phyloP scores from a whole-genome alignment of 2,797 vertebrate species.

The Serranus cabrilla region DNA sequence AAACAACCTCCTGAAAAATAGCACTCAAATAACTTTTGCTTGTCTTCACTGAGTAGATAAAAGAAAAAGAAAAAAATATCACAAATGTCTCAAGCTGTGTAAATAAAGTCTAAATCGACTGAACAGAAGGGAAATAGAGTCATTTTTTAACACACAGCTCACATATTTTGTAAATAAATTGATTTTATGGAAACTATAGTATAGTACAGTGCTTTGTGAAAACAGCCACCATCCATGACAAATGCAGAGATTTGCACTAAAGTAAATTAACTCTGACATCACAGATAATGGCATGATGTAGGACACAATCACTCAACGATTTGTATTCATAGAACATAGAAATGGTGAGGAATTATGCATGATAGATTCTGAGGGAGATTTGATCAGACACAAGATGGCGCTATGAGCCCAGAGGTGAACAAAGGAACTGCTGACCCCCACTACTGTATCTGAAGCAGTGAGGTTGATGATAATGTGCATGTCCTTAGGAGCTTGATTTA shows the following conservation, averaged over 20 bases:
- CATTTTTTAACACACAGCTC: neutral
- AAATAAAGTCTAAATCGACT: neutral
- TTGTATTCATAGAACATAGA: neutral
- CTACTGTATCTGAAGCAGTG: conserved; percentile 1
- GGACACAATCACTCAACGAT: neutral
- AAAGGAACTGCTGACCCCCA: neutral
- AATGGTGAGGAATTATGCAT: neutral
- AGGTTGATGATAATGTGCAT: neutral
- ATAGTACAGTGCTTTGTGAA: neutral
- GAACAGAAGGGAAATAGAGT: neutral
- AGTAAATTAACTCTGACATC: neutral
- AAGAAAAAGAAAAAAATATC: neutral
- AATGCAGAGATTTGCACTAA: neutral
- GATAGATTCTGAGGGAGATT: neutral
- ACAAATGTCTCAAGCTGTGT: neutral
- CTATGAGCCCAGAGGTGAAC: conserved; percentile 50
- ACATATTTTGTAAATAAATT: neutral
- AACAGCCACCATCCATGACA: neutral
- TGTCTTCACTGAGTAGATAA: neutral
- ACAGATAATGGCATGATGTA: neutral
- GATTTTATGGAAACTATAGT: neutral
- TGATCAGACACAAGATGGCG: conserved; percentile 77
- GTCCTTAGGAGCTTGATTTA: neutral
- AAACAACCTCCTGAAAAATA: neutral
- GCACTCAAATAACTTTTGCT: neutral